Base-by-base conservation (phyloP, 1,140 invertebrate genomes). In the Gryon sp. region DNA sequence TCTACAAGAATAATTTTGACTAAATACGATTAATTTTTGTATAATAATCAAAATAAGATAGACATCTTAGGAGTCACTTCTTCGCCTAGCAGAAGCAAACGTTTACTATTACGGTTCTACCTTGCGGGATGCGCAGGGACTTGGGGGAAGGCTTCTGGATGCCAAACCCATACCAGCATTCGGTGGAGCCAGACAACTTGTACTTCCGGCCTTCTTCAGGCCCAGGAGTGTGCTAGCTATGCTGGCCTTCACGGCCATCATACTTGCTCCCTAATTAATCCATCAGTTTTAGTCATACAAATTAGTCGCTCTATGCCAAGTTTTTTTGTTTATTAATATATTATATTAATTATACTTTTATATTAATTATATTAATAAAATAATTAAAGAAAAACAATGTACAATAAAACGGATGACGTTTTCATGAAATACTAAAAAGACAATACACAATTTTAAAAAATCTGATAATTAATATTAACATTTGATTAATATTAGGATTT, bases 61-160 rank as follows among this genome's bases (percentile, higher is more conserved):
- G 4, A 7, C 2, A 74, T 78, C 76, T 79, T 76, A 70, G 76
- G 57, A 53, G 52, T 74, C 72, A 65, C 75, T 68, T 81, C 73
- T 78, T 76, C 15, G 9, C 14, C 34, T 62, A 46, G 65, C 46
- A 57, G 73, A 81, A 81, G 76, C 76, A 36, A 76, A 79, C 34
- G 53, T 78, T 76, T 70, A 80, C 66, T 68, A 70, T 66, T 76
- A 70, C 70, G 48, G 36, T 83, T 85, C 80, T 90, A 91, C 91
- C 90, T 92, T 92, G 81, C 91, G 88, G 73, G 89, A 90, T 80
- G 91, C 90, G 80, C 94, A 94, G 82, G 94, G 94, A 76, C 94
- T 94, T 62, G 93, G 94, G 62, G 94, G 94, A 79, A 95, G 89
- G 84, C 94, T 95, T 83, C 92, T 90, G 48, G 93, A 93, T 80